Evolutionary conservation across 2,888 invertebrate species (phyloP), one percentile per base, ranked within the genome.

Genomic region (Gibbula magus): DNA sequence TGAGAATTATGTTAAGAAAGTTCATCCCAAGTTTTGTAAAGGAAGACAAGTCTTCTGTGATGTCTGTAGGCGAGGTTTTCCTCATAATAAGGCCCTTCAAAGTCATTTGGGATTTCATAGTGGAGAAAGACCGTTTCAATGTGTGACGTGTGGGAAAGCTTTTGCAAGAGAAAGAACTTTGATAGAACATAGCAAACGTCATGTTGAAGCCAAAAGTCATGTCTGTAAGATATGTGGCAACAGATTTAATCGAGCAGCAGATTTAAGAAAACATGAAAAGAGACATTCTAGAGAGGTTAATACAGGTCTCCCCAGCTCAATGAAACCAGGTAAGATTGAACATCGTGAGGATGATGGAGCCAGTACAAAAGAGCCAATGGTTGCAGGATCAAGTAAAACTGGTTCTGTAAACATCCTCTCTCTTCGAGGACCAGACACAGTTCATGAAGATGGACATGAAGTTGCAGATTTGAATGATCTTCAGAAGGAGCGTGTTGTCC

Each of bases 81-180:
- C 35, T 35, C 70, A 70, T 35, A 70, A 81, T 56, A 78, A 81
- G 22, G 70, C 76, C 22, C 77, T 79, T 35, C 25, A 76, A 56
- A 25, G 81, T 20, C 81, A 81, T 39, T 35, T 81, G 1, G 67
- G 81, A n/a, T 54, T 79, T 4, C 81, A 81, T 52, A 81, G 79
- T 2, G 81, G 81, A 7, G 78, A 78, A 25, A 45, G 79, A 51
- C 81, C 81, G 3, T 73, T 54, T 51, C 32, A 35, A 2, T 81
- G 81, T 76, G 56, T 56, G 3, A 73, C 51, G 3, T 81, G 81
- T 51, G 74, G 76, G 18, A 78, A 70, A 35, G 22, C 75, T 3
- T 81, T 81, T 29, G 51, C 79, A n/a, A 81, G 70, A 56, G 70
- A 74, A 16, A 35, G 73, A 4, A 56, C 79, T 0, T 73, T 81